Base-by-base conservation (phyloP, 2,113 vertebrate species). In the Junco hyemalis region DNA sequence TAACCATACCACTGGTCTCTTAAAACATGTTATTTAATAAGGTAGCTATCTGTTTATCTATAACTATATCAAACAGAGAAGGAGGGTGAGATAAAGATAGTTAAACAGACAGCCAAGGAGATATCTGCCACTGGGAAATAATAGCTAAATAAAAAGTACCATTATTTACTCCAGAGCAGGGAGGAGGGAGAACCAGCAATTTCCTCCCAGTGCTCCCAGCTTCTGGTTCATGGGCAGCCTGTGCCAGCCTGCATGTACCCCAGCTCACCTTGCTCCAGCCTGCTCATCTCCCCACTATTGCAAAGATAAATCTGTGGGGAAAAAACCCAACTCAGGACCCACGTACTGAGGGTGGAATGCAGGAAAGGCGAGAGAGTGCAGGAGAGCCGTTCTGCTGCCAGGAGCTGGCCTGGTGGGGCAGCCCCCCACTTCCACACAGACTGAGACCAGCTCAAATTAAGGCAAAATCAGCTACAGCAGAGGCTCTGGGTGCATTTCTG, bases 21-120 rank as follows among this genome's bases (percentile, higher is more conserved):
- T 95, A 95, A 96, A 97, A 96, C 93, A 83, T 90, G 96, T 94
- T 97, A 96, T 97, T 97, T 97, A 96, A 96, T 97, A 96, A 95
- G 91, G 95, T 96, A 74, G 93, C 96, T 97, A 96, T 97, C 95
- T 96, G 96, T 96, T 97, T 97, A 97, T 96, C 96, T 97, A 92
- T 95, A 96, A 97, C 95, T 91, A 42, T 91, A 96, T 97, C 96
- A 96, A 92, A 95, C 89, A 87, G 93, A 93, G 93, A 83, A 96
- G 89, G 91, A 95, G 90, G 82, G 71, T 0, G 77, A 97, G 95
- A 97, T 97, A 97, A 97, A 95, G 95, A 92, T 45, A 96, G 96
- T 97, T 97, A 96, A 96, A 96, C 92, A 96, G 92, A 92, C 96
- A 95, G 92, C 77, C 4, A 5, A 95, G 91, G 93, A 97, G 94